These are phyloP conservation scores for Columbina picui DNA, from an alignment of 2,113 vertebrate species.

Conservation along the genomic window DNA sequence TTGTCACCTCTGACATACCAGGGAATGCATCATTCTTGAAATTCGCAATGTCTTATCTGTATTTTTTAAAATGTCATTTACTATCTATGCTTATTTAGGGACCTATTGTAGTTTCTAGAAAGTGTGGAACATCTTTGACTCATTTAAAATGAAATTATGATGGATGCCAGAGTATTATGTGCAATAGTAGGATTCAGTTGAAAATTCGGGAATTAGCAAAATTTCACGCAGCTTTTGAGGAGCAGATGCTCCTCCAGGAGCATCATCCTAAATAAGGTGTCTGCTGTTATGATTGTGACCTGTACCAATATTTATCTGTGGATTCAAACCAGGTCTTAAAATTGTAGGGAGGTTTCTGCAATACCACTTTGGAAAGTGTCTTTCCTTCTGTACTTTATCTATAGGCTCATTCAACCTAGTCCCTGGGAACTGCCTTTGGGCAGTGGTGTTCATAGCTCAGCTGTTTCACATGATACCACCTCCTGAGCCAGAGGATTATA, in stretches of 20 bases:
- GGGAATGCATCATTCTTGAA: background rate
- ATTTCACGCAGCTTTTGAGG: background rate
- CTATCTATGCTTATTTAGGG: background rate
- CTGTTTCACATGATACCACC: background rate
- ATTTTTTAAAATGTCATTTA: background rate
- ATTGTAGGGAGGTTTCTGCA: background rate
- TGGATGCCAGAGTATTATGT: background rate
- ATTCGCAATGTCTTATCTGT: background rate
- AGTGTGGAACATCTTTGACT: background rate
- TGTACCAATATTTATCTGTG: background rate
- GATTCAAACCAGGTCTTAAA: background rate
- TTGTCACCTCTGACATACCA: background rate
- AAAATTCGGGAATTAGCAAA: background rate
- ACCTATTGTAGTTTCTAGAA: background rate
- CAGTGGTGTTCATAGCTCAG: background rate
- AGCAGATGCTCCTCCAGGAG: background rate
- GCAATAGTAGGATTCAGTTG: background rate
- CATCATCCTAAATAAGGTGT: background rate
- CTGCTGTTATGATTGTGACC: background rate
- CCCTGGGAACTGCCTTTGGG: background rate
- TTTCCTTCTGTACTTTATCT: background rate
- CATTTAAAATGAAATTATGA: background rate
- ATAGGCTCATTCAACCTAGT: background rate
- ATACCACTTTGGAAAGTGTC: rapidly evolving
- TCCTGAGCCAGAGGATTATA: background rate